Base-by-base conservation (phyloP, 2,888 invertebrate species). In the Pachymerium ferrugineum region DNA sequence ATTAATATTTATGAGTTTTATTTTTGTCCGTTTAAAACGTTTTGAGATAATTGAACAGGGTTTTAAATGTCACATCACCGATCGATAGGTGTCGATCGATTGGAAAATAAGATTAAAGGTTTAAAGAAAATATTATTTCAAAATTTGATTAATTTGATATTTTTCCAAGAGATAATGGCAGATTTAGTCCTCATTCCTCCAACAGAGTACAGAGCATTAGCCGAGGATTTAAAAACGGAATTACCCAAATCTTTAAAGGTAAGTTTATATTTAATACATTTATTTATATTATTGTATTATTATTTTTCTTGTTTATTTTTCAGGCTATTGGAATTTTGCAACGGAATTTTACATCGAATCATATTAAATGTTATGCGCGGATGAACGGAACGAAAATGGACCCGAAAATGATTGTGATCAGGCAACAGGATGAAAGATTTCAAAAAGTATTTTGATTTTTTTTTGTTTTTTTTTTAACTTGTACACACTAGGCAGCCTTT, bases 361-460 rank as follows among this genome's bases (percentile, higher is more conserved):
- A 69, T 1, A 69, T 69, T 6, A 69, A 69, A 31, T 31, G 69
- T 14, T 69, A 31, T 8, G 69, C 69, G 8, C 28, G 69, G n/a
- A 69, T 69, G 30, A 12, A n/a, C 3, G 69, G 33, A 1, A 33
- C 31, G 3, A 69, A 69, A 69, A 16, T 33, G 2, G 69, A 69
- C n/a, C 12, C 69, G 3, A 33, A 30, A 31, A 22, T 69, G 69
- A 30, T 69, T 14, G 69, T 69, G 1, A 69, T 69, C 30, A 69
- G 30, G n/a, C 30, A 69, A 19, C 12, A n/a, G 19, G 69, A 69
- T 19, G 69, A 69, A 30, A n/a, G 69, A 33, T 69, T 69, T 69
- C 30, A 69, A 69, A 69, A 69, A 22, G 69, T 69, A 33, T n/a
- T 31, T 35, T 35, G 12, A 35, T 35, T 35, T 35, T 35, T 35